Evolutionary conservation across 2,888 invertebrate species (phyloP).

Genomic region (Pheosia gnoma): DNA sequence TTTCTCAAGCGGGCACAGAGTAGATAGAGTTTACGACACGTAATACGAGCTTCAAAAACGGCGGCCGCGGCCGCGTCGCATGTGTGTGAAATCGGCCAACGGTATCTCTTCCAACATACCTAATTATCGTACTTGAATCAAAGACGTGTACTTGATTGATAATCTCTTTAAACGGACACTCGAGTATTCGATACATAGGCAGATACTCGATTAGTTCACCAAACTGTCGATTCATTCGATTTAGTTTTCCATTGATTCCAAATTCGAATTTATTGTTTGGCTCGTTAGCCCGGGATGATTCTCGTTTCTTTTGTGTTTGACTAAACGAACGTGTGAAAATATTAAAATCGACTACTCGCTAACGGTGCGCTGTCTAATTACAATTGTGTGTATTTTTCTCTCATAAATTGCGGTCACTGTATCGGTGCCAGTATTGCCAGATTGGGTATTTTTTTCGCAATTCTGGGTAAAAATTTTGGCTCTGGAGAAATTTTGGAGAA

Average conservation of each 20-base stretch:
- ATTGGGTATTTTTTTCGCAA: too few species aligned
- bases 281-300: conserved; percentile 58
- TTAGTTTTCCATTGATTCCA: conserved; percentile 73
- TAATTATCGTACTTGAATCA: conserved; percentile 58
- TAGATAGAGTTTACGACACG: too few species aligned
- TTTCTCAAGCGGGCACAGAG: too few species aligned
- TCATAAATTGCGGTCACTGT: conserved; percentile 23
- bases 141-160: conserved; percentile 56
- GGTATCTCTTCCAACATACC: conserved; percentile 47
- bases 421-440: conserved; percentile 16
- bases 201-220: conserved; percentile 49
- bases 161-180: conserved; percentile 61
- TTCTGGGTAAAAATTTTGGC: too few species aligned
- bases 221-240: conserved; percentile 75
- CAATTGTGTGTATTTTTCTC: conserved; percentile 33
- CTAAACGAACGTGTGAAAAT: conserved; percentile 68
- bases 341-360: conserved; percentile 30
- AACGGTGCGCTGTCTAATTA: conserved; percentile 44
- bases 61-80: conserved; percentile 25
- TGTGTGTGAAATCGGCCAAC: conserved; percentile 44
- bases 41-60: conserved; percentile 20
- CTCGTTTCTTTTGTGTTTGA: conserved; percentile 57
- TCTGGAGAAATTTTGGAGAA: too few species aligned
- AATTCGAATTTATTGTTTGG: conserved; percentile 67
- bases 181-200: conserved; percentile 36